Evolutionary conservation across 2,888 invertebrate genomes (phyloP), one percentile per base, ranked within the genome.

Genomic region (Pseudococcus viburni): DNA sequence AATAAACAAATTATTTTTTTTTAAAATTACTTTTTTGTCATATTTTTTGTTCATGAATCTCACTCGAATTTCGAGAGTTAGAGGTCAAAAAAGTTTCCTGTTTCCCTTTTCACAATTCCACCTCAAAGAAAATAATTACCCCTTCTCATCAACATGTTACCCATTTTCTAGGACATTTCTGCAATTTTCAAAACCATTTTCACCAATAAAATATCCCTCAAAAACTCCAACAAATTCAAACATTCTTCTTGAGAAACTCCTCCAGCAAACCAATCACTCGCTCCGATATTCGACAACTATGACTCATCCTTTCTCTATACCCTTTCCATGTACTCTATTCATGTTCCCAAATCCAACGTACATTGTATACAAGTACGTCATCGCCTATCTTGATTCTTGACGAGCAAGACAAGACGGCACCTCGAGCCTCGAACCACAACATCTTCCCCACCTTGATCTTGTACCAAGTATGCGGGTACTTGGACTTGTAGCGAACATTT

Each of bases 311-410:
- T n/a, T 55, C n/a, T 55, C 12, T 55, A 55, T 55, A 55, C n/a
- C n/a, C n/a, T 55, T 55, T 55, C n/a, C 17, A 55, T 51, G 5
- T 5, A 55, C 55, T 0, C 7, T 6, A 55, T 55, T n/a, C 55
- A n/a, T 6, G 55, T 55, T n/a, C 55, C n/a, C 55, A n/a, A 15
- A 51, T 55, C 17, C 55, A n/a, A 1, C 7, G 55, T n/a, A 55
- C 55, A n/a, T 55, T 55, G 55, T 55, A 55, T 55, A 55, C 55
- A 55, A n/a, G n/a, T 55, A 55, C 55, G 55, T 55, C 55, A 55
- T 55, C 55, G n/a, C n/a, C 55, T n/a, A n/a, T n/a, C 55, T 55
- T 55, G n/a, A 55, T 55, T 17, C 48, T 51, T 51, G 48, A 55
- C 55, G n/a, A 55, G n/a, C n/a, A 55, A 55, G 55, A 55, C 55